Base-by-base conservation (phyloP, 2,797 vertebrate genomes). In the Lithobates sylvaticus region DNA sequence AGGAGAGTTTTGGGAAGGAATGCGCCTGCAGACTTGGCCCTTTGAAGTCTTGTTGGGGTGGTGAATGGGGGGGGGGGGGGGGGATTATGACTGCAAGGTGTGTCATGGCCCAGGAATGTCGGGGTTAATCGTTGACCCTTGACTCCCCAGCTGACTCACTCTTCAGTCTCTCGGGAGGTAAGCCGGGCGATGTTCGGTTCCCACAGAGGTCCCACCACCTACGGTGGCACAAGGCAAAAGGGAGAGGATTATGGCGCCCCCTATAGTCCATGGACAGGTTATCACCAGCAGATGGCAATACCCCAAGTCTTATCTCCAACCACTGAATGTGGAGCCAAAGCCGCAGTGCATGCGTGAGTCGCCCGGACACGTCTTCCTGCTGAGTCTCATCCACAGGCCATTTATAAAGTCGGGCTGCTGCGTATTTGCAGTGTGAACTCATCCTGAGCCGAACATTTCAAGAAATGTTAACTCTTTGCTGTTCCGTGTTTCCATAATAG, bases 61-160 rank as follows among this genome's bases (percentile, higher is more conserved):
- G 81, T 82, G 88, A 89, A 90, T 89, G 10, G 12, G 69, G 29
- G 10, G 12, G 12, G 69, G 29, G 10, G 12, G 47, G 80, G 90
- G 91, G 88, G 89, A 89, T 89, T 88, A 90, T 88, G 91, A 89
- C 89, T 29, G 81, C 65, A 50, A 91, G n/a, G 27, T 89, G 89
- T 89, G 89, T 93, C 92, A 95, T 92, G 87, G 32, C 80, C 88
- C 88, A 94, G 89, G 94, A 95, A 95, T 94, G 93, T 89, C 86
- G 90, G 88, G 90, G 92, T 93, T 94, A 93, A 93, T 84, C 82
- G 90, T 92, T 89, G 88, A 90, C 89, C 88, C 85, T 54, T 88
- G 90, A 88, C 88, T 89, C 90, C 83, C 9, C 12, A 86, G 90
- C 88, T 93, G 92, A 95, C 39, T 93, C 91, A 93, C 86, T 89